Conservation (phyloP, 2,797 vertebrate species). For the Petrocephalus sullivani region DNA sequence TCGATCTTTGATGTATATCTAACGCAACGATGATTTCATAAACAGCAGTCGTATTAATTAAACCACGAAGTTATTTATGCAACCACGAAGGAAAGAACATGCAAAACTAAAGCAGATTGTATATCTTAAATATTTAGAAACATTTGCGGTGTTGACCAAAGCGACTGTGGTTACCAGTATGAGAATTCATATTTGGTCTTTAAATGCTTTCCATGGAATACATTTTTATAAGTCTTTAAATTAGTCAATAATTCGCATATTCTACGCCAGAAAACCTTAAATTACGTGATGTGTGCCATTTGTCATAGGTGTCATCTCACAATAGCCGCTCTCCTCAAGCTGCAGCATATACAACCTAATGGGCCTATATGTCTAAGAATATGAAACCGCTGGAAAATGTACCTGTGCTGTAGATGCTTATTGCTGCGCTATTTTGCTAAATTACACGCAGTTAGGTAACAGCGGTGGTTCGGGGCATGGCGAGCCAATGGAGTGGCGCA, state of each 20-base stretch:
- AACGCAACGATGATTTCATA: neutral
- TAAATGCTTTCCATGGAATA: neutral
- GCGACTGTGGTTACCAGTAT: neutral
- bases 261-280: neutral
- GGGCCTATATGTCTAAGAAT: neutral
- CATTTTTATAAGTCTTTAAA: neutral
- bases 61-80: neutral
- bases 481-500: neutral
- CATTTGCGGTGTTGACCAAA: neutral
- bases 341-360: neutral
- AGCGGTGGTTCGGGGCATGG: neutral
- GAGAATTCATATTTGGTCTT: neutral
- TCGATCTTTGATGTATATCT: neutral
- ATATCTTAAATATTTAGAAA: neutral
- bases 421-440: neutral
- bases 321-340: neutral
- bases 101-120: neutral
- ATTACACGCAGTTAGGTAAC: neutral
- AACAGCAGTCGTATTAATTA: neutral
- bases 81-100: neutral
- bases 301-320: neutral
- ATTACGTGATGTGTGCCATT: neutral
- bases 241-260: neutral
- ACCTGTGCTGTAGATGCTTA: neutral
- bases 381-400: neutral